These are phyloP conservation scores for Xylota segnis DNA, from an alignment of 2,888 invertebrate genomes.

Conservation along the genomic window DNA sequence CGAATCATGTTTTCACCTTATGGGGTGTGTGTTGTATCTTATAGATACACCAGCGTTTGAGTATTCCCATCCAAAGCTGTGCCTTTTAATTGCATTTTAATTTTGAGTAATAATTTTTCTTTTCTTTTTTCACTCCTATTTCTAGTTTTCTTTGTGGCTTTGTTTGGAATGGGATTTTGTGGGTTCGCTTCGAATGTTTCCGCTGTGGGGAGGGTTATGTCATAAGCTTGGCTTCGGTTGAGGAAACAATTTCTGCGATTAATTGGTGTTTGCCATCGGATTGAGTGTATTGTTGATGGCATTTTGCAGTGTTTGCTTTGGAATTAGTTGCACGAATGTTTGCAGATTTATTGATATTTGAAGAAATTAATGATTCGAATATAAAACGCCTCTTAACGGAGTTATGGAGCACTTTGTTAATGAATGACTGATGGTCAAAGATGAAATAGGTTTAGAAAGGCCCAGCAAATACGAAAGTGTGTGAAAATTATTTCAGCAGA, in stretches of 20 bases:
- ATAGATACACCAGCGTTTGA: slow-evolving; percentile 2
- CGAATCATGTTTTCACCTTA: slow-evolving; percentile 43
- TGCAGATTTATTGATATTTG: background rate
- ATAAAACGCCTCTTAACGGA: slow-evolving; percentile 7
- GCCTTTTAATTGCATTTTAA: slow-evolving; percentile 51
- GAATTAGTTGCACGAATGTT: slow-evolving; percentile 6
- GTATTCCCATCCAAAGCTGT: background rate
- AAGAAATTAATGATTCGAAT: background rate
- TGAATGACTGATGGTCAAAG: background rate
- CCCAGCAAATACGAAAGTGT: slow-evolving; percentile 7
- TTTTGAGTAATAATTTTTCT: slow-evolving; percentile 43
- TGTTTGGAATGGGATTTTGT: slow-evolving; percentile 19
- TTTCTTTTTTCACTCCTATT: slow-evolving; percentile 10
- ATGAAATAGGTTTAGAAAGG: background rate
- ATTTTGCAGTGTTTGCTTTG: slow-evolving; percentile 28
- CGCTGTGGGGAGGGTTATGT: slow-evolving; percentile 47
- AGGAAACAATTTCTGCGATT: slow-evolving; percentile 37
- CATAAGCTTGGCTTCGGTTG: slow-evolving; percentile 9
- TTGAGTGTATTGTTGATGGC: slow-evolving; percentile 30
- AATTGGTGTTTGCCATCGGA: slow-evolving; percentile 26
- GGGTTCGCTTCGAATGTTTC: background rate
- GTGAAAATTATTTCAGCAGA: too few relatives aligned
- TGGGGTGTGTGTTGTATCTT: slow-evolving; percentile 13
- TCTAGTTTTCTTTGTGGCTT: background rate
- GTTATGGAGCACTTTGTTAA: background rate